Percentiles rank a stretch among this genome's conserved stretches.
Evolutionary conservation across 2,888 invertebrate species (phyloP).

Genomic region (Cylindroiulus punctatus): DNA sequence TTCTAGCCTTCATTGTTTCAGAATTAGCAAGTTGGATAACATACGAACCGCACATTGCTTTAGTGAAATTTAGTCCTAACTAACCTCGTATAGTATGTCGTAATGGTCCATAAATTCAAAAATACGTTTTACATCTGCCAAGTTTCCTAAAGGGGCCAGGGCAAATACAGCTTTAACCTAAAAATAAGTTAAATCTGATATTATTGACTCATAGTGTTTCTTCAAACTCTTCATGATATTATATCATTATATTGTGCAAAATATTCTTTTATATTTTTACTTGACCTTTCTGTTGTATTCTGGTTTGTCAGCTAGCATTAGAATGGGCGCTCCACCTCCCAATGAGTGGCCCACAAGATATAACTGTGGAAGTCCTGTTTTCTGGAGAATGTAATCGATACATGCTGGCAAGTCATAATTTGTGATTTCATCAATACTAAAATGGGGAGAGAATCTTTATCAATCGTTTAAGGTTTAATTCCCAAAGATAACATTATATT

Average conservation of each 20-base stretch:
- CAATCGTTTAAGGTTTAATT: too few relatives aligned
- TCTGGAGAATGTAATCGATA: background rate
- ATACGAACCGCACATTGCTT: background rate
- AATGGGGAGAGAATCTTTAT: background rate
- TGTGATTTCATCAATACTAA: slow-evolving; percentile 17
- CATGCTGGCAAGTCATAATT: background rate
- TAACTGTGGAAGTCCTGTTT: background rate
- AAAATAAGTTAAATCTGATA: background rate
- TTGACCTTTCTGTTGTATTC: background rate
- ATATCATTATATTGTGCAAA: background rate
- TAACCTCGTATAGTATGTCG: background rate
- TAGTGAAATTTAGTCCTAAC: background rate
- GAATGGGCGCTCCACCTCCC: background rate
- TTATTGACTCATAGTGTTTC: background rate
- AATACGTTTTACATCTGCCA: background rate
- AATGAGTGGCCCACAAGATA: background rate
- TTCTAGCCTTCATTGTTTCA: too few relatives aligned
- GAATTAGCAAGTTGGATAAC: too few relatives aligned
- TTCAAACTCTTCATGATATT: too few relatives aligned
- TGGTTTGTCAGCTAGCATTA: background rate
- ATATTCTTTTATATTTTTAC: background rate
- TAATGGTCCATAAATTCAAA: background rate
- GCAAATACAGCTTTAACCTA: background rate
- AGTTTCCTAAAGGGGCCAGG: background rate
- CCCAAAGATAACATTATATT: too few relatives aligned